Evolutionary conservation across 2,113 vertebrate species (phyloP).

Genomic region (Caloenas nicobarica): DNA sequence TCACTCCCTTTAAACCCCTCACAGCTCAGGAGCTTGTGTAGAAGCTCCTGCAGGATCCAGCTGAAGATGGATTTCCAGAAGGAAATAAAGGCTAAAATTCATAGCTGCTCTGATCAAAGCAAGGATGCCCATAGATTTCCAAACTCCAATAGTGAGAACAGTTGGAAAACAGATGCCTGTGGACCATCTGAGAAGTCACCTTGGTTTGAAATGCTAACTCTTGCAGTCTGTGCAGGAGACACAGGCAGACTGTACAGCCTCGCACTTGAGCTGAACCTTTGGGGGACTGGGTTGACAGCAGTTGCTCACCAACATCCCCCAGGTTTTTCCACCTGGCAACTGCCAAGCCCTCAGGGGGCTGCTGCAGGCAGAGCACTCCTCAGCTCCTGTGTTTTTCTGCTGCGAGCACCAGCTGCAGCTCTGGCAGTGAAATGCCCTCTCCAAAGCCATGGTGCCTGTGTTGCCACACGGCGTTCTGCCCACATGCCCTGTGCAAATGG

Average conservation of each 20-base stretch:
- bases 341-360: neutral
- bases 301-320: neutral
- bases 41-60: neutral
- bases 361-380: neutral
- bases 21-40: neutral
- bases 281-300: neutral
- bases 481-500: accelerated
- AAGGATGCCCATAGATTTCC: neutral
- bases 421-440: neutral
- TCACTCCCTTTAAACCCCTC: neutral
- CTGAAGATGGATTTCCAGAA: neutral
- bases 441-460: accelerated
- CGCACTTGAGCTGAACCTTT: neutral
- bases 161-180: neutral
- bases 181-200: accelerated
- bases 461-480: accelerated
- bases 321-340: neutral
- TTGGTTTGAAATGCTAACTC: neutral
- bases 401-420: accelerated
- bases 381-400: accelerated
- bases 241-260: neutral
- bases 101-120: neutral
- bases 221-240: accelerated
- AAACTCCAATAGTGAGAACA: neutral
- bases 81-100: neutral